Percentiles rank a stretch among this genome's conserved stretches.
Evolutionary conservation across 2,797 vertebrate genomes (phyloP).

Genomic region (Ptychadena robeensis): DNA sequence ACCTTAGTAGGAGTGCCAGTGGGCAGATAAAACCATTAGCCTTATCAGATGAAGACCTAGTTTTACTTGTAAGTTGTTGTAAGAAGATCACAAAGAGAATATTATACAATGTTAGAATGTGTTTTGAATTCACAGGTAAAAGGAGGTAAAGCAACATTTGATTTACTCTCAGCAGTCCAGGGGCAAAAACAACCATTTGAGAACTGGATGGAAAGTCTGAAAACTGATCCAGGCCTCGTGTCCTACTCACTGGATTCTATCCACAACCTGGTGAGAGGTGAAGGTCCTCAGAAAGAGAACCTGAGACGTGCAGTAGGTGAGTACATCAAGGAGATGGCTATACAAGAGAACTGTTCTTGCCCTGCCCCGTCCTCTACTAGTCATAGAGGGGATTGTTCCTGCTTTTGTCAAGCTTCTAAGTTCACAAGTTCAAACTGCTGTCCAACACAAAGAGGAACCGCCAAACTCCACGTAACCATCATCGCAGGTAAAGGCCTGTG

Average conservation of each 20-base stretch:
- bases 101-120: too few species aligned
- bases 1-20: too few species aligned
- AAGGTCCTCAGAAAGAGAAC: conserved; percentile 63
- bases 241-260: conserved; percentile 80
- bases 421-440: conserved; percentile 82
- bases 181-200: conserved; percentile 67
- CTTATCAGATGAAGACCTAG: too few species aligned
- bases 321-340: conserved; percentile 77
- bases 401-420: conserved; percentile 64
- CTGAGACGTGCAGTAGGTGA: conserved; percentile 80
- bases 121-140: conserved; percentile 69
- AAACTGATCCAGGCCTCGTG: conserved; percentile 74
- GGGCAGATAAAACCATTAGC: too few species aligned
- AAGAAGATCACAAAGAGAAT: too few species aligned
- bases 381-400: conserved; percentile 69
- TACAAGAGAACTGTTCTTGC: conserved; percentile 79
- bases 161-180: conserved; percentile 1
- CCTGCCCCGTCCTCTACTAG: conserved; percentile 68
- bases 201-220: conserved; percentile 77
- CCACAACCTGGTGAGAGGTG: conserved; percentile 72
- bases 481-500: conserved; percentile 71
- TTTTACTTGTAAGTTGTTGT: too few species aligned
- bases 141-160: conserved; percentile 68
- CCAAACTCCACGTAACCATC: conserved; percentile 73
- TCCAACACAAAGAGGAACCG: conserved; percentile 76